These are phyloP conservation scores for Danio kyathit DNA, from an alignment of 2,797 vertebrate species.

Conservation along the genomic window DNA sequence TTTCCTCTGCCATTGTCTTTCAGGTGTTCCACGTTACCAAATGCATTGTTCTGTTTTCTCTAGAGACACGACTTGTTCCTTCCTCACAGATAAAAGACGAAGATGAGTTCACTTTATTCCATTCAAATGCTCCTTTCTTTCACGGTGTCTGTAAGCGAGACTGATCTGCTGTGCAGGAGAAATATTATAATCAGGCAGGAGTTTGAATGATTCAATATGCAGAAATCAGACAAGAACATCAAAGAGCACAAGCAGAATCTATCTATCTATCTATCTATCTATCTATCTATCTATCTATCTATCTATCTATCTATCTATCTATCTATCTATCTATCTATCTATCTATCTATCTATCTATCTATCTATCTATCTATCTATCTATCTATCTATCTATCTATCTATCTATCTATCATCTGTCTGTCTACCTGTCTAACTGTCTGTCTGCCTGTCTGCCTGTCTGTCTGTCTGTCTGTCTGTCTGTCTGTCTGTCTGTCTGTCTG, in stretches of 20 bases:
- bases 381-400: background rate
- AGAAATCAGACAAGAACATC: background rate
- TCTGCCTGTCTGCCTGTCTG: too few relatives aligned
- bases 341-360: background rate
- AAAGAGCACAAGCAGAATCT: background rate
- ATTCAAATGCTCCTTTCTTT: conserved; percentile 32
- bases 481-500: too few relatives aligned
- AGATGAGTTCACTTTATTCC: conserved; percentile 36
- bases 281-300: too few relatives aligned
- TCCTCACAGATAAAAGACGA: conserved; percentile 29
- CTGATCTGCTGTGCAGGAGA: background rate
- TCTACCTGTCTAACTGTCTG: too few relatives aligned
- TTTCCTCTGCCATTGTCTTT: conserved; percentile 18
- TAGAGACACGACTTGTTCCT: conserved; percentile 3
- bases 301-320: background rate
- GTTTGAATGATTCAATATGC: conserved; percentile 2
- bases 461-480: too few relatives aligned
- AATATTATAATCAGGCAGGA: conserved; percentile 9
- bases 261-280: background rate
- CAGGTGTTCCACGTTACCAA: background rate
- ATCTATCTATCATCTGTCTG: too few relatives aligned
- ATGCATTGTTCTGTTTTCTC: conserved; percentile 30
- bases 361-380: background rate
- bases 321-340: background rate
- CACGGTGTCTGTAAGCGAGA: conserved; percentile 23